A percentile compares a stretch with the other conserved stretches of the same genome.
These are phyloP conservation scores for Lacerta viridis DNA, from an alignment of 2,797 vertebrate genomes.

Conservation along the genomic window DNA sequence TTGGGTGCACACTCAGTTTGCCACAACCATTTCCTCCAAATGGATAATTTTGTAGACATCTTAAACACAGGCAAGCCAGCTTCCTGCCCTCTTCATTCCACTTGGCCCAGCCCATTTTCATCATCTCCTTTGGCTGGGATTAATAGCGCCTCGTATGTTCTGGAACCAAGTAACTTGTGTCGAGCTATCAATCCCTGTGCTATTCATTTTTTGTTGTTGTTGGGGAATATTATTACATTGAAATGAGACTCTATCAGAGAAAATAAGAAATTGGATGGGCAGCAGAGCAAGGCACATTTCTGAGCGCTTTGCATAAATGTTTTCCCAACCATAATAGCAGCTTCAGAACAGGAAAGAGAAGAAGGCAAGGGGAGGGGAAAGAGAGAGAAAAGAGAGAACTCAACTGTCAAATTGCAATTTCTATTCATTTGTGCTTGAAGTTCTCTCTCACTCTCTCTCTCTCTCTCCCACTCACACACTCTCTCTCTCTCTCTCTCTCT, in stretches of 20 bases:
- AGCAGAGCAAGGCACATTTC: conserved; percentile 69
- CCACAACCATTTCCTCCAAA: no score
- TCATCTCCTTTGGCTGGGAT: conserved; percentile 25
- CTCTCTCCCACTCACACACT: no score
- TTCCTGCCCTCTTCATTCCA: conserved; percentile 19
- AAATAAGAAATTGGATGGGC: conserved; percentile 69
- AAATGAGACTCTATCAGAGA: conserved; percentile 70
- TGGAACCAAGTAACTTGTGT: conserved; percentile 62
- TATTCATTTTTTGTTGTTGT: conserved; percentile 59
- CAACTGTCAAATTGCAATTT: conserved; percentile 59
- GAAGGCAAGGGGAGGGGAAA: no score
- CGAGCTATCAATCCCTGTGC: conserved; percentile 44
- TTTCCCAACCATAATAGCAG: conserved; percentile 52
- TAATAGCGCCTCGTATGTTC: conserved; percentile 57
- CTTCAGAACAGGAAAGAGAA: conserved; percentile 45
- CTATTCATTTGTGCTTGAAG: conserved; percentile 54
- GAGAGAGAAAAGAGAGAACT: background rate
- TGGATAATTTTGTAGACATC: background rate
- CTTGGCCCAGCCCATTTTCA: background rate
- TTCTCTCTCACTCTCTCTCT: background rate
- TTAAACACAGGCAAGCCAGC: background rate
- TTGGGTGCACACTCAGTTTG: background rate
- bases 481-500: conserved; percentile 16
- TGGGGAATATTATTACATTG: conserved; percentile 69
- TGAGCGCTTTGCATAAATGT: conserved; percentile 68